These are phyloP conservation scores for Antechinus flavipes DNA, from an alignment of 2,113 vertebrate genomes.

Conservation along the genomic window DNA sequence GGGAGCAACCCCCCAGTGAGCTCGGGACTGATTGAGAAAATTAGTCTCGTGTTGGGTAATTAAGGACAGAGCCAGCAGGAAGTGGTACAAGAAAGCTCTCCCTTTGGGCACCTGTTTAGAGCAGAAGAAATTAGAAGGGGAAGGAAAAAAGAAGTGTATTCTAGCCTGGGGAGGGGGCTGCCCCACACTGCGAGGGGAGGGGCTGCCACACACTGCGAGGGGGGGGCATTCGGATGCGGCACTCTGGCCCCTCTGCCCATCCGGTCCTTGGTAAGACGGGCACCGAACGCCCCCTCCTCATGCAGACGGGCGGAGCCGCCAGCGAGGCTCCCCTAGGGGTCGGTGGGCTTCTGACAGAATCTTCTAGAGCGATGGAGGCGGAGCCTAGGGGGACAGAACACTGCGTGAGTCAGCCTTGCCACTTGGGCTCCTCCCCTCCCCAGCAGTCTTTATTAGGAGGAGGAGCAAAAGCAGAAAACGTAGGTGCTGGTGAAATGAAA, in stretches of 20 bases:
- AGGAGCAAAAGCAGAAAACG: not conserved
- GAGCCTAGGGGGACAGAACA: not conserved
- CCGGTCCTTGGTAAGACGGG: not conserved
- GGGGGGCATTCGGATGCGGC: not conserved
- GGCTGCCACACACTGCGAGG: too few relatives aligned
- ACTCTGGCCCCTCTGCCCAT: not conserved
- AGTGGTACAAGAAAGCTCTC: not conserved
- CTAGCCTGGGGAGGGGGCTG: not conserved
- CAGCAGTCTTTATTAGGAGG: not conserved
- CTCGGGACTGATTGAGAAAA: not conserved
- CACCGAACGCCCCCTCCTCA: not conserved
- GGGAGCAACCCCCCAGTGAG: not conserved
- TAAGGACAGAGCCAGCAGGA: not conserved
- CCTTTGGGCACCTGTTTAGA: not conserved
- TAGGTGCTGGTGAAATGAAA: not conserved
- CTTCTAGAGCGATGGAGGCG: not conserved
- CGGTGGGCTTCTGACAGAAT: too few relatives aligned
- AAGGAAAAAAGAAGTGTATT: not conserved
- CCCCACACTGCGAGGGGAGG: too few relatives aligned
- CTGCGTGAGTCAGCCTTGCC: not conserved
- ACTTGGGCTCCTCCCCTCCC: not conserved
- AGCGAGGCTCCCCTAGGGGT: not conserved
- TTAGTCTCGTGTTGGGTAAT: not conserved
- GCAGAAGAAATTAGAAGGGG: not conserved
- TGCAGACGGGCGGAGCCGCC: not conserved